These are phyloP conservation scores for Adelphocoris suturalis DNA, from an alignment of 2,888 invertebrate genomes.

Conservation along the genomic window DNA sequence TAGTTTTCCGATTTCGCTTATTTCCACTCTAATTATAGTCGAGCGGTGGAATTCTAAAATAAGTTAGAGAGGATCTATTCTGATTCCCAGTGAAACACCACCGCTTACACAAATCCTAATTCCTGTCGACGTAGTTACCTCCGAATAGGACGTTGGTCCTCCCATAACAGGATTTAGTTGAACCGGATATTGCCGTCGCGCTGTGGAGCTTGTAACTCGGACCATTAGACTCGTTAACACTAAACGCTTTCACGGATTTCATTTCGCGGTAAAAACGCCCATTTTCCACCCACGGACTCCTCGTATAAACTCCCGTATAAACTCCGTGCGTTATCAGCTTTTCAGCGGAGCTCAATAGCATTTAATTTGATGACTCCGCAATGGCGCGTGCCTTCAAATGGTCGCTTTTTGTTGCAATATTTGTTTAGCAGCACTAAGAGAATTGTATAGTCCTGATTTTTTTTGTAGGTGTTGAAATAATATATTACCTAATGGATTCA, in stretches of 20 bases:
- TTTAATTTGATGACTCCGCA: background rate
- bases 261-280: background rate
- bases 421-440: background rate
- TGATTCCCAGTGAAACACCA: background rate
- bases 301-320: too few species aligned
- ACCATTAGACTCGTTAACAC: conserved; percentile 24
- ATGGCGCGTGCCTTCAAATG: background rate
- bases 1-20: too few species aligned
- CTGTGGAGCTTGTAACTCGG: background rate
- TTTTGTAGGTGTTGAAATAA: too few species aligned
- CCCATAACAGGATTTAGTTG: conserved; percentile 31
- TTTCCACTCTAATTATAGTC: too few species aligned
- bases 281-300: background rate
- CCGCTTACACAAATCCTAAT: background rate
- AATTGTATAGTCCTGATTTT: too few species aligned
- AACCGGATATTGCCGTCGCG: conserved; percentile 30
- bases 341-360: background rate
- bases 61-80: too few species aligned
- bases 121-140: background rate
- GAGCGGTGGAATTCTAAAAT: too few species aligned
- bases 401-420: background rate
- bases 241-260: background rate
- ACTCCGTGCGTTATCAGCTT: background rate
- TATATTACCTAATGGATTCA: too few species aligned
- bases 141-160: background rate